phyloP scores from a whole-genome alignment of 35 echinoderm and acorn worm species.

The Heliocidaris tuberculata region DNA sequence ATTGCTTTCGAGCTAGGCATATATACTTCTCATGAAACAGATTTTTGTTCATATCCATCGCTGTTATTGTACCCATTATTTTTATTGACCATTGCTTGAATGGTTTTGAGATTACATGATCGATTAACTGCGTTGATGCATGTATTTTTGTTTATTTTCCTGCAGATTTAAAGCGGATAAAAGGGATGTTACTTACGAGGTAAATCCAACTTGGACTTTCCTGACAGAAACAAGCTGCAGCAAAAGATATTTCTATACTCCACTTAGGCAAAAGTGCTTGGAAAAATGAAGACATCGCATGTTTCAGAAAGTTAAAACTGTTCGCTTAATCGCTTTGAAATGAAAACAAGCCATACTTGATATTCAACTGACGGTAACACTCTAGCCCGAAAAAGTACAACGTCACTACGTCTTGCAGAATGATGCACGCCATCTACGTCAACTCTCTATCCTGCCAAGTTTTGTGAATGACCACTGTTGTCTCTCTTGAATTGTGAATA shows the following conservation, averaged over 20 bases:
- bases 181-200: not conserved
- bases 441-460: too few species aligned
- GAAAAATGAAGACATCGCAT: not conserved
- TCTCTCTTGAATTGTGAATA: too few species aligned
- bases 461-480: too few species aligned
- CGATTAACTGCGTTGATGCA: not conserved
- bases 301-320: not conserved
- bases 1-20: too few species aligned
- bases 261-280: not conserved
- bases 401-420: not conserved
- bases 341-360: not conserved
- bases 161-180: not conserved
- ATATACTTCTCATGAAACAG: too few species aligned
- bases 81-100: too few species aligned
- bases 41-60: not conserved
- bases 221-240: not conserved
- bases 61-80: not conserved
- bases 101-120: too few species aligned
- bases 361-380: not conserved
- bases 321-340: not conserved
- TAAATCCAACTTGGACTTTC: not conserved
- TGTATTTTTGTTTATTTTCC: not conserved
- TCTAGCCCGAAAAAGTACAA: not conserved
- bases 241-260: too few species aligned
- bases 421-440: slow-evolving; percentile 7